phyloP scores from a whole-genome alignment of 2,797 vertebrate genomes.

The Diplodus puntazzo region DNA sequence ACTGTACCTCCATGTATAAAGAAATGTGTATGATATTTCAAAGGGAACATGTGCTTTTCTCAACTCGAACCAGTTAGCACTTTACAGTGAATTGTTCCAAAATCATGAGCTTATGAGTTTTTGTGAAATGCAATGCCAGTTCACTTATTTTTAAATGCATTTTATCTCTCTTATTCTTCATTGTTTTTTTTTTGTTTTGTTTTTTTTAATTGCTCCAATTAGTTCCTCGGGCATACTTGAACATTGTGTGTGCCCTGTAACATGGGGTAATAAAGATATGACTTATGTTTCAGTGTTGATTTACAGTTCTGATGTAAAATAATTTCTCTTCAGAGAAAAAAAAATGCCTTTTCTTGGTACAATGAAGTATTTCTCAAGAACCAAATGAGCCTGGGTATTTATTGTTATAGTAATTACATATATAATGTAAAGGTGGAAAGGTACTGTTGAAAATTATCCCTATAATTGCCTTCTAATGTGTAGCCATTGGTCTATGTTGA shows the following conservation, averaged over 20 bases:
- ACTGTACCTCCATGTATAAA: constrained; percentile 83
- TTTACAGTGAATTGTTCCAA: constrained; percentile 87
- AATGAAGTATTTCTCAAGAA: constrained; percentile 83
- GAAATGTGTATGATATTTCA: constrained; percentile 77
- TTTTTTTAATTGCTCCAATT: constrained; percentile 75
- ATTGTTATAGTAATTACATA: constrained; percentile 75
- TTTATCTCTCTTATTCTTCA: constrained; percentile 79
- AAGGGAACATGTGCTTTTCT: constrained; percentile 83
- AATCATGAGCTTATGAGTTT: constrained; percentile 84
- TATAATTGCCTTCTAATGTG: constrained; percentile 76
- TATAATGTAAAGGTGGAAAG: constrained; percentile 70
- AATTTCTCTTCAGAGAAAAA: constrained; percentile 72
- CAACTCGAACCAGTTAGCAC: constrained; percentile 84
- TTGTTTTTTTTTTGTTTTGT: constrained; percentile 18
- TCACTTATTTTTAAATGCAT: constrained; percentile 86
- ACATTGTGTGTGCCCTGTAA: constrained; percentile 83
- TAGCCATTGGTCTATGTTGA: constrained; percentile 77
- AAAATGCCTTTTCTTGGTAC: constrained; percentile 78
- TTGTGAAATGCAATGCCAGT: constrained; percentile 84
- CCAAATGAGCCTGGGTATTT: constrained; percentile 81
- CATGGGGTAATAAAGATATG: constrained; percentile 83
- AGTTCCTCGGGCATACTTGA: constrained; percentile 85
- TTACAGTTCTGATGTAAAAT: constrained; percentile 80
- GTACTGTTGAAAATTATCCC: constrained; percentile 72
- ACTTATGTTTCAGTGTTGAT: constrained; percentile 83